These are phyloP conservation scores for Melanotaenia pygmaea DNA, from an alignment of 2,797 vertebrate species.

Conservation along the genomic window DNA sequence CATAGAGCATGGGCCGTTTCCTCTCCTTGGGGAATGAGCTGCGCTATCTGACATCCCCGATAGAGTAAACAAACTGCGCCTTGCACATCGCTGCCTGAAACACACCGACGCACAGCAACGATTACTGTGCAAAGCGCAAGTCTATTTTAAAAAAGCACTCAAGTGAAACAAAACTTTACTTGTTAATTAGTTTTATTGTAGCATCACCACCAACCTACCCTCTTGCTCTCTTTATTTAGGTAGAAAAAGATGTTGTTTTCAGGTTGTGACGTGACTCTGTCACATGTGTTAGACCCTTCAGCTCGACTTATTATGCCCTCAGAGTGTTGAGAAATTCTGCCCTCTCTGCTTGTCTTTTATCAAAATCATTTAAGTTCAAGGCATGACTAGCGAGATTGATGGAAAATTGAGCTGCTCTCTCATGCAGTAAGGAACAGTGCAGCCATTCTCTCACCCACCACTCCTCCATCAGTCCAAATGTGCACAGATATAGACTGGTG, in stretches of 20 bases:
- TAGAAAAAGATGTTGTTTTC: conserved; percentile 23
- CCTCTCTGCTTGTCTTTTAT: conserved; percentile 73
- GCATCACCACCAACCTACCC: conserved; percentile 31
- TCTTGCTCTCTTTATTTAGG: conserved; percentile 17
- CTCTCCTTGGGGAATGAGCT: conserved; percentile 52
- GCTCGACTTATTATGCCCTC: conserved; percentile 61
- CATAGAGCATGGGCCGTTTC: conserved; percentile 65
- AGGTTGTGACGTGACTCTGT: conserved; percentile 39
- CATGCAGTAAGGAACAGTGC: conserved; percentile 84
- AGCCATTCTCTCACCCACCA: conserved; percentile 80
- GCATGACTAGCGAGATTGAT: conserved; percentile 89
- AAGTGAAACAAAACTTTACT: conserved; percentile 58
- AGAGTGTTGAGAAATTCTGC: conserved; percentile 63
- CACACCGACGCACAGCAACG: conserved; percentile 27
- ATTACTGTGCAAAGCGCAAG: conserved; percentile 30
- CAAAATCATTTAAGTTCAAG: conserved; percentile 81
- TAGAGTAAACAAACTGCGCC: conserved; percentile 71
- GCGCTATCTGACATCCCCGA: conserved; percentile 59
- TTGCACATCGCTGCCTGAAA: conserved; percentile 56
- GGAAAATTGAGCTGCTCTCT: conserved; percentile 87
- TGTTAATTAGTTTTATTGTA: conserved; percentile 65
- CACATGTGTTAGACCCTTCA: conserved; percentile 41
- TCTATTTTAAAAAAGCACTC: conserved; percentile 53
- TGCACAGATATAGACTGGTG: conserved; percentile 88
- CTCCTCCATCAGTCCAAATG: conserved; percentile 76